Evolutionary conservation across 1,140 invertebrate genomes (phyloP), one percentile per base, ranked within the genome.

Genomic region (Saxidomus purpurata): DNA sequence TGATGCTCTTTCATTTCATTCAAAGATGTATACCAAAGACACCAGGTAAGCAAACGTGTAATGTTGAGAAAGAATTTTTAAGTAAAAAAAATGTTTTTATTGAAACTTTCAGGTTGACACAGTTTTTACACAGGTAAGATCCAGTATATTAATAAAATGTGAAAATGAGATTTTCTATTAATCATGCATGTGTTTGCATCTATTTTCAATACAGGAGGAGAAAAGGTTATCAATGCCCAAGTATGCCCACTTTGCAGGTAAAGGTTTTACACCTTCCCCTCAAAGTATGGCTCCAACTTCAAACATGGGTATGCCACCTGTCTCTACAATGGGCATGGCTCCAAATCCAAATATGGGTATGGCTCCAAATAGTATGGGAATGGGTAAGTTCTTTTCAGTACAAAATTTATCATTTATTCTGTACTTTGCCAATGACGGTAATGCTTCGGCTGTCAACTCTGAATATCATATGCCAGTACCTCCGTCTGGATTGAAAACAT

Each of bases 211-310:
- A 91, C 93, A 99, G 96, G 98, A 99, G 95, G 98, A 99, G 96
- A 97, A 98, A 90, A 96, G 98, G 80, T 97, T 98, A 17, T 97
- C 97, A 89, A 96, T 97, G 93, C 96, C 97, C 3, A 98, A 98
- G 94, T 99, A 99, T 86, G 59, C 55, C 15, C 83, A 85, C 47
- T 85, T 74, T 76, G 67, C 49, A 31, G 49, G 31, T 38, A 85
- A 85, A 71, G 83, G 83, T 22, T 52, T 76, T 22, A 49, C 63
- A 49, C 52, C 80, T 36, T 82, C 31, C 2, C 52, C 52, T 36
- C 83, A 81, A 71, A 61, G 31, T 59, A 31, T 67, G 49, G 79
- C 82, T 40, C 17, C 69, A 83, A 47, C 43, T 85, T 89, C 63
- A 19, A 84, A 43, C 28, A 59, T 61, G 76, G 81, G 19, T 19